Evolutionary conservation across 2,113 vertebrate species (phyloP).

Genomic region (Phycodurus eques): DNA sequence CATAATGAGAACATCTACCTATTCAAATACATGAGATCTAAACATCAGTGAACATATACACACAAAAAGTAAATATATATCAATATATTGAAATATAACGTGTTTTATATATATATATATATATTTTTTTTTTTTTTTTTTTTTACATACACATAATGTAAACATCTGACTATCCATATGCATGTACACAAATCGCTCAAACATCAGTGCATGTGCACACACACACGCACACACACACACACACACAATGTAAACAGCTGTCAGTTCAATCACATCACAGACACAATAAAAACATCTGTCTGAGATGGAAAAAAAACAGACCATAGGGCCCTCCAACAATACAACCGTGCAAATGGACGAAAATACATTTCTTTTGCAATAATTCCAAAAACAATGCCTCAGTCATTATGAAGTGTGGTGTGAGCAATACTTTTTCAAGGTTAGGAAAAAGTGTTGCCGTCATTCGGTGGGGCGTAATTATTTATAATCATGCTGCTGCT

Average conservation of each 20-base stretch:
- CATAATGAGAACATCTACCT: too few species aligned
- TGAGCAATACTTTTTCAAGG: not conserved
- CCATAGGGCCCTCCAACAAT: not conserved
- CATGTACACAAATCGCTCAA: not conserved
- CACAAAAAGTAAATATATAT: not conserved
- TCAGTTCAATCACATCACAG: too few species aligned
- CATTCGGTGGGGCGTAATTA: not conserved
- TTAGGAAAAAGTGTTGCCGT: not conserved
- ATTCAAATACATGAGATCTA: not conserved
- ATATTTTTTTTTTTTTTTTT: too few species aligned
- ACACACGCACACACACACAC: too few species aligned
- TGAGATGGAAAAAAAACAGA: not conserved
- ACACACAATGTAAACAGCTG: too few species aligned
- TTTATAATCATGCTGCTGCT: slow-evolving; percentile 3
- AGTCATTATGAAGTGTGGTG: not conserved
- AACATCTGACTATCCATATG: too few species aligned
- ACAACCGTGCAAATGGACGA: not conserved
- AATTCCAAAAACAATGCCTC: not conserved
- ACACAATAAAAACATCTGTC: not conserved
- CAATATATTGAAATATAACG: not conserved
- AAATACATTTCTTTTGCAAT: not conserved
- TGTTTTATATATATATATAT: too few species aligned
- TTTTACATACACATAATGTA: not conserved
- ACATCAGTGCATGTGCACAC: too few species aligned
- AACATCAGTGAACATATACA: not conserved